Conservation (phyloP, 2,113 vertebrate genomes). For the Nyctereutes procyonoides region DNA sequence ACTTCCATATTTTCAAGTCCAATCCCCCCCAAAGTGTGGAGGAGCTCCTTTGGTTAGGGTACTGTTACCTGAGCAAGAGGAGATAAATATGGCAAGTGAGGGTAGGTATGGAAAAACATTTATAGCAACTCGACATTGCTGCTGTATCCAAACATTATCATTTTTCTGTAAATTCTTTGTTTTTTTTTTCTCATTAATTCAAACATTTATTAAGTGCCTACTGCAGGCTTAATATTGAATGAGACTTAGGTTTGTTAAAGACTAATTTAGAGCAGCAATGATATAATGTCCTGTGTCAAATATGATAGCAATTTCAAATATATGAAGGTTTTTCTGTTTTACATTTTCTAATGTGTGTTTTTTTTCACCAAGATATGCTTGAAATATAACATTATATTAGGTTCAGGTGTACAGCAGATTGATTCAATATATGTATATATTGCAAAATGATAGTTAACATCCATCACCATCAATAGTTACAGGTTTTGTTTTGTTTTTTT, state of each 20-base stretch:
- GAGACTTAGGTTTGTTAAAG: background rate
- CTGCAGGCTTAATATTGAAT: background rate
- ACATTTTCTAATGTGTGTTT: background rate
- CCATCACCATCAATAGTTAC: background rate
- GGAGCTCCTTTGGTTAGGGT: fast-evolving
- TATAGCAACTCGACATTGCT: background rate
- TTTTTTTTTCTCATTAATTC: background rate
- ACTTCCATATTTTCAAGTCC: fast-evolving
- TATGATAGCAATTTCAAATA: background rate
- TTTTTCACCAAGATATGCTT: background rate
- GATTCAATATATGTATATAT: background rate
- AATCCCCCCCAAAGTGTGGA: background rate
- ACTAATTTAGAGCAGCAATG: background rate
- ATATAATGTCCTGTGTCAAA: background rate
- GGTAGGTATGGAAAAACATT: background rate
- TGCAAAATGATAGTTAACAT: background rate
- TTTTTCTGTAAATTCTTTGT: background rate
- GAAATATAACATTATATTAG: background rate
- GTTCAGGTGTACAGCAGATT: background rate
- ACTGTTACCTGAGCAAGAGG: background rate
- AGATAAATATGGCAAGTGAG: background rate
- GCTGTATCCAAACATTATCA: background rate
- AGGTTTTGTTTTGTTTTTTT: background rate
- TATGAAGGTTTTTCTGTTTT: background rate
- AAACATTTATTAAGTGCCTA: background rate